phyloP scores from a whole-genome alignment of 2,888 invertebrate species.

The Tanypteryx hageni region DNA sequence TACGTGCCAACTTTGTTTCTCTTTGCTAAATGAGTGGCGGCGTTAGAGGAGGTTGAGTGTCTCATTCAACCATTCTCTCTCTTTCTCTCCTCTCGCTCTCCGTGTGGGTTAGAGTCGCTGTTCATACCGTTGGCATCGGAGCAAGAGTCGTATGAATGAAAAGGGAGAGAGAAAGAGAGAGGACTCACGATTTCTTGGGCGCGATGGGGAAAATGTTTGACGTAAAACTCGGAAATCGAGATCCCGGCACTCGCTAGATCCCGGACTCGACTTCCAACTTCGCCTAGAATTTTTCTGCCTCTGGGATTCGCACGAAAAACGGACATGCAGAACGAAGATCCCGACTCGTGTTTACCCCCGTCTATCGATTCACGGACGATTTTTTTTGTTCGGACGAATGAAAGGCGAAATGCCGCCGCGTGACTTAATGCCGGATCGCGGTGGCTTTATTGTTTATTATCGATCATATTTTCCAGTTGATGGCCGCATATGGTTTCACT shows the following conservation, averaged over 20 bases:
- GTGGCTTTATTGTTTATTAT: no score
- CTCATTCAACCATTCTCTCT: constrained; percentile 22
- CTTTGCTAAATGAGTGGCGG: constrained; percentile 26
- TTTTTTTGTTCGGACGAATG: no score
- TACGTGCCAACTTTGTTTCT: constrained; percentile 32
- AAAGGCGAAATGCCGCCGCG: no score
- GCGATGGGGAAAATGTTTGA: constrained; percentile 2
- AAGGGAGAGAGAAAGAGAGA: neutral
- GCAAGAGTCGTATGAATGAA: constrained; percentile 30
- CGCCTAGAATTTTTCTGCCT: neutral
- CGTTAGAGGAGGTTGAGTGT: constrained; percentile 17
- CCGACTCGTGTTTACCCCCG: no score
- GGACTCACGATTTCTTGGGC: constrained; percentile 6
- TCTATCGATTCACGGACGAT: no score
- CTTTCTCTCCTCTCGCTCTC: neutral
- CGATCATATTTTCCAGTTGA: no score
- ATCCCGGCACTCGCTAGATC: neutral
- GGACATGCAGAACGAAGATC: no score
- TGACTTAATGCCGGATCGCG: no score
- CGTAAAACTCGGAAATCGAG: neutral
- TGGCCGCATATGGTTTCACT: neutral
- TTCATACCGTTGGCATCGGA: constrained; percentile 24
- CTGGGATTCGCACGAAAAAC: neutral
- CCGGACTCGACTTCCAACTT: neutral
- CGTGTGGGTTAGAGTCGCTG: constrained; percentile 20